These are phyloP conservation scores for Petrocephalus zakoni DNA, from an alignment of 2,113 vertebrate species.

Conservation along the genomic window DNA sequence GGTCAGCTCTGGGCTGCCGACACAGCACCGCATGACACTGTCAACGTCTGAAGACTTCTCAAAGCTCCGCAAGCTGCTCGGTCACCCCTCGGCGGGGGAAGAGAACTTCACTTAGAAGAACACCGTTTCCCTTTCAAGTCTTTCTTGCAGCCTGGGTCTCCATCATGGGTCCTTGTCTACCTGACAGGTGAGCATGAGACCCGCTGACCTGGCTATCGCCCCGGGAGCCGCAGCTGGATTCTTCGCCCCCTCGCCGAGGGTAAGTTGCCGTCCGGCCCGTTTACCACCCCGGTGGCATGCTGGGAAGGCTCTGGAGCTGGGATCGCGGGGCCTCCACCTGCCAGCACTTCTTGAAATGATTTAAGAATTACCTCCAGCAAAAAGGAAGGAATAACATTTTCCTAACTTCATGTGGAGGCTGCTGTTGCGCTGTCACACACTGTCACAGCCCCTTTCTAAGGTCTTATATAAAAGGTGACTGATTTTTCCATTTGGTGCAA, in stretches of 20 bases:
- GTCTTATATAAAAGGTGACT: slow-evolving; percentile 37
- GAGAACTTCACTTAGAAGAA: slow-evolving; percentile 18
- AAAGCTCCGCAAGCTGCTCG: slow-evolving; percentile 44
- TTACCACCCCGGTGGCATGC: slow-evolving; percentile 33
- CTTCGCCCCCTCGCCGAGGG: neutral
- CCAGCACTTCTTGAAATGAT: slow-evolving; percentile 38
- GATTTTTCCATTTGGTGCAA: slow-evolving; percentile 47
- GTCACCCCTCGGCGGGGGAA: neutral
- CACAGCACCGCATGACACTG: slow-evolving; percentile 39
- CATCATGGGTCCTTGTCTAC: neutral
- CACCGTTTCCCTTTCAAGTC: slow-evolving; percentile 50
- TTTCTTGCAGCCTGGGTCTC: neutral
- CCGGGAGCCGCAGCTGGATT: neutral
- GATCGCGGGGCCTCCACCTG: slow-evolving; percentile 30
- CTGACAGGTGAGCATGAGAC: neutral
- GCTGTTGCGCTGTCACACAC: neutral
- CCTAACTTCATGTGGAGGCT: slow-evolving; percentile 11
- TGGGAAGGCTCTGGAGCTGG: slow-evolving; percentile 39
- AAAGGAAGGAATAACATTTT: neutral
- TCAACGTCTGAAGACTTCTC: slow-evolving; percentile 32
- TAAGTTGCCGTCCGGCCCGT: slow-evolving; percentile 23
- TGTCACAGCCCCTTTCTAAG: neutral
- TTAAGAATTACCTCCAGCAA: slow-evolving; percentile 30
- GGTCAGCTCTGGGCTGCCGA: slow-evolving; percentile 37
- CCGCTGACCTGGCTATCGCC: neutral